phyloP scores from a whole-genome alignment of 1,140 invertebrate genomes.

The Meteorus sp. region DNA sequence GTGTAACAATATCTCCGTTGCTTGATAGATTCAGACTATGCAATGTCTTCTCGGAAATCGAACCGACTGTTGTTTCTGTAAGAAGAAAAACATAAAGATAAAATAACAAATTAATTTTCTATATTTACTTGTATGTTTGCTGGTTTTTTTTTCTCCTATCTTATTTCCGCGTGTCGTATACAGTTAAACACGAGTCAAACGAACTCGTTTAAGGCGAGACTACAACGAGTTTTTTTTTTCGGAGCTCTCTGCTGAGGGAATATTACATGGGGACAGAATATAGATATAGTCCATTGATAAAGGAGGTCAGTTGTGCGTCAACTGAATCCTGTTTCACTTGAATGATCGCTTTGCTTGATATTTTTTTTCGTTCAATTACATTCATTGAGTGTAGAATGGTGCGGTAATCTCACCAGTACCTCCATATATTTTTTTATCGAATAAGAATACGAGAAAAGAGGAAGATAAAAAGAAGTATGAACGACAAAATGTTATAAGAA shows the following conservation, averaged over 20 bases:
- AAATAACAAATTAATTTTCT: neutral
- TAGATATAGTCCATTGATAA: neutral
- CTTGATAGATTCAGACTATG: slow-evolving; percentile 54
- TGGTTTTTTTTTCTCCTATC: neutral
- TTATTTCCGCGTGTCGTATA: neutral
- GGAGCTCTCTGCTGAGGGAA: too few relatives aligned
- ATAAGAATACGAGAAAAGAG: too few relatives aligned
- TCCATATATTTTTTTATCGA: too few relatives aligned
- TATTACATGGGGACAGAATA: too few relatives aligned
- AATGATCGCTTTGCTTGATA: neutral
- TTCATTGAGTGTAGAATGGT: too few relatives aligned
- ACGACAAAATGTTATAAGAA: too few relatives aligned
- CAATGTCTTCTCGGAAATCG: slow-evolving; percentile 53
- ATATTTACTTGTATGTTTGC: neutral
- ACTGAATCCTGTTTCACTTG: slow-evolving; percentile 5
- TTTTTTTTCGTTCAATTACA: too few relatives aligned
- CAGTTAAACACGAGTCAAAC: neutral
- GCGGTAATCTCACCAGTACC: too few relatives aligned
- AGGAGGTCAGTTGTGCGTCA: neutral
- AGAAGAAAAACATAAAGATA: slow-evolving; percentile 17
- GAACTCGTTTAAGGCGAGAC: neutral
- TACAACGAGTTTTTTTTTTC: neutral
- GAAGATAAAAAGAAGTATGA: too few relatives aligned
- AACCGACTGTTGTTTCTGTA: slow-evolving; percentile 50
- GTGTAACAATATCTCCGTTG: slow-evolving; percentile 44